A percentile compares a stretch with the other conserved stretches of the same genome.
Conservation (phyloP, 64 coral and sea anemone genomes). For the Montipora efflorescens region DNA sequence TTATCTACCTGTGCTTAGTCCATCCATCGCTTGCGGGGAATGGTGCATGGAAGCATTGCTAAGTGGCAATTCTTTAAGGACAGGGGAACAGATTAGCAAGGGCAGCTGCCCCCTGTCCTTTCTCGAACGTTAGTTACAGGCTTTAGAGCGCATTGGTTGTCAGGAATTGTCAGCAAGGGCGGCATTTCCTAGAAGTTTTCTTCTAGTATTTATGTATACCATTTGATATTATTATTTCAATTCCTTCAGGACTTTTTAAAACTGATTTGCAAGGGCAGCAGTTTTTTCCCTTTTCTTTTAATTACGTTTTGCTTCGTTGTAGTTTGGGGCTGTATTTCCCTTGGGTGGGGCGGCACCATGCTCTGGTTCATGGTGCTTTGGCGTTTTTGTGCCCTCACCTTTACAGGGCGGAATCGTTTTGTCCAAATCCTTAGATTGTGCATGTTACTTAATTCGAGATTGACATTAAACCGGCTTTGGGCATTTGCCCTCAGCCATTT, state of each 20-base stretch:
- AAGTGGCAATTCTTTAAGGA: no score
- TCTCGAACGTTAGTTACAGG: not conserved
- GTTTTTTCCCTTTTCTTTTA: not conserved
- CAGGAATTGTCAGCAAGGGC: not conserved
- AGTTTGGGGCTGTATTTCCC: not conserved
- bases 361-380: no score
- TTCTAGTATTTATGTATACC: not conserved
- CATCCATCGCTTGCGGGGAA: not conserved
- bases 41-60: not conserved
- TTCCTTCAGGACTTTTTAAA: not conserved
- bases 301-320: no score
- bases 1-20: not conserved
- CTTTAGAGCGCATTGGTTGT: not conserved
- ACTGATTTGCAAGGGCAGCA: constrained; percentile 6
- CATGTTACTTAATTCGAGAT: no score
- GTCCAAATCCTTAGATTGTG: no score
- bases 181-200: not conserved
- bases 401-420: no score
- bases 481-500: no score
- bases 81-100: not conserved
- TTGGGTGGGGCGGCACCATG: not conserved
- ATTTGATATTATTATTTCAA: not conserved
- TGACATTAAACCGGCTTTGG: no score
- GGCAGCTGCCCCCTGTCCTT: not conserved
- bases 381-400: no score